These are phyloP conservation scores for Clepsis dumicolana DNA, from an alignment of 2,888 invertebrate genomes.

Conservation along the genomic window DNA sequence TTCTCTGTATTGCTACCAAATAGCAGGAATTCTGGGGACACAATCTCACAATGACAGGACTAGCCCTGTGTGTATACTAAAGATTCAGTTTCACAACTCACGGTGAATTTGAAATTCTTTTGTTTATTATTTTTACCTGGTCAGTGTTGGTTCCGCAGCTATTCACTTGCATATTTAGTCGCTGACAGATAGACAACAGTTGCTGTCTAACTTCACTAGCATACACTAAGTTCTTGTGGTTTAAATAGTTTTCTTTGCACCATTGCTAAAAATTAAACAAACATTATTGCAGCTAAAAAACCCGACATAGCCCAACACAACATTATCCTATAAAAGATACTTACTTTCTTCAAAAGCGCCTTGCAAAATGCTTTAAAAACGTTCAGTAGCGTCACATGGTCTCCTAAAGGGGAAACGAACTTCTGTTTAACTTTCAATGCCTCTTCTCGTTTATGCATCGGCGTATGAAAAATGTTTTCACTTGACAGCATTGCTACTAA, in stretches of 20 bases:
- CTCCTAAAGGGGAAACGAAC: conserved; percentile 95
- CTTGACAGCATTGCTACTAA: conserved; percentile 95
- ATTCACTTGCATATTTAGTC: conserved; percentile 85
- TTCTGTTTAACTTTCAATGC: conserved; percentile 91
- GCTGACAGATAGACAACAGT: conserved; percentile 89
- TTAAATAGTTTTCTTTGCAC: conserved; percentile 96
- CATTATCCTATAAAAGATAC: conserved; percentile 23
- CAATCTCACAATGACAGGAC: too few relatives aligned
- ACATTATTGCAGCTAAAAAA: background rate
- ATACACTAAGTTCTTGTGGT: conserved; percentile 92
- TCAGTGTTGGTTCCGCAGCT: conserved; percentile 89
- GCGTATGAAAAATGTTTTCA: conserved; percentile 93
- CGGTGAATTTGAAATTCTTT: background rate
- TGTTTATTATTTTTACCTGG: conserved; percentile 71
- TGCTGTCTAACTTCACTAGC: conserved; percentile 93
- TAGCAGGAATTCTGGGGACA: too few relatives aligned
- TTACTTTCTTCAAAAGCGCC: conserved; percentile 88
- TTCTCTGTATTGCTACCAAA: too few relatives aligned
- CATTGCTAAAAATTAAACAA: conserved; percentile 87
- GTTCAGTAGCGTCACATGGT: conserved; percentile 96
- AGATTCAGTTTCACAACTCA: background rate
- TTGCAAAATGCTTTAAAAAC: conserved; percentile 93
- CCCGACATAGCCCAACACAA: too few relatives aligned
- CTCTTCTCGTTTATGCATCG: conserved; percentile 91
- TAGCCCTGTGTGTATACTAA: too few relatives aligned